Evolutionary conservation across 2,888 invertebrate genomes (phyloP).

Genomic region (Drosophila macrothrix): DNA sequence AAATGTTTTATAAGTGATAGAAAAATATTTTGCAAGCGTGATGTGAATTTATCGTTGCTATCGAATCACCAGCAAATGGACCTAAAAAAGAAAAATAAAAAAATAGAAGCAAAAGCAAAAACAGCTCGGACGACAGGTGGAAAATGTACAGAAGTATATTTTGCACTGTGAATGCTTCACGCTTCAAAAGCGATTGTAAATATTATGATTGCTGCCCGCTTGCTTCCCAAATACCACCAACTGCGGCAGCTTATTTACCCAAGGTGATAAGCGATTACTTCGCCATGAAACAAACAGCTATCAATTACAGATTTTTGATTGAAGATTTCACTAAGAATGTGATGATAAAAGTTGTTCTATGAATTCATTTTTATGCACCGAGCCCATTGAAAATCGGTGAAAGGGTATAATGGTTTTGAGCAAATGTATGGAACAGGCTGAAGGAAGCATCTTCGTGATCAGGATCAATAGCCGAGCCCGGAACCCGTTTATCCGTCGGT

Average conservation of each 20-base stretch:
- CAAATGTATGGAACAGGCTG: background rate
- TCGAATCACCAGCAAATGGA: constrained; percentile 55
- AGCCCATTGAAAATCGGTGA: background rate
- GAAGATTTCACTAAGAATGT: background rate
- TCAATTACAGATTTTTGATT: background rate
- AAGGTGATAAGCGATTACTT: constrained; percentile 1
- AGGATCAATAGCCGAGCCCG: background rate
- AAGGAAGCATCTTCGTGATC: background rate
- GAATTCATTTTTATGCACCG: background rate
- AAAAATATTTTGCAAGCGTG: constrained; percentile 84
- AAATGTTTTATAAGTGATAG: constrained; percentile 80
- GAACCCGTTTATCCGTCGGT: background rate
- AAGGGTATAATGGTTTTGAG: background rate
- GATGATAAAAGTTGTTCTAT: background rate
- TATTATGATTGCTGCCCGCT: constrained; percentile 38
- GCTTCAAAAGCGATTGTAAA: constrained; percentile 51
- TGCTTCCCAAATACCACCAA: background rate
- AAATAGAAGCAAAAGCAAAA: background rate
- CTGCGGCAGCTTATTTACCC: background rate
- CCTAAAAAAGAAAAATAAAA: constrained; percentile 29
- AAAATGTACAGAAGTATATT: constrained; percentile 16
- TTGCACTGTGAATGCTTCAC: constrained; percentile 44
- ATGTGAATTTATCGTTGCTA: constrained; percentile 82
- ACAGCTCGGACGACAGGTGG: constrained; percentile 27
- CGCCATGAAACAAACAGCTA: background rate